Base-by-base conservation (phyloP, 1,140 invertebrate genomes). In the Oedothorax gibbosus region DNA sequence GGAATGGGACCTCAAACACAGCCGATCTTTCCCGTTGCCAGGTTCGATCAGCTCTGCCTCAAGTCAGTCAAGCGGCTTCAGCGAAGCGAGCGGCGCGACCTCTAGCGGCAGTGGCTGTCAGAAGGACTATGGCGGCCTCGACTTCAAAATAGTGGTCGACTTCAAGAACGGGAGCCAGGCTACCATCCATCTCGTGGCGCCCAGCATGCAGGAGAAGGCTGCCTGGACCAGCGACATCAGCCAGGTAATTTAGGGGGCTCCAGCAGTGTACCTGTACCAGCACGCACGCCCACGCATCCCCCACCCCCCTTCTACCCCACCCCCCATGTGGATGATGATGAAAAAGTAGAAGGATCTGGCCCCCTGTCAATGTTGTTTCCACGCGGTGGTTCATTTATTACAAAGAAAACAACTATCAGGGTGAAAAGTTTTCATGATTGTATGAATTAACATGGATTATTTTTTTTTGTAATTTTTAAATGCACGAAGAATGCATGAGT, bases 191-290 rank as follows among this genome's bases (percentile, higher is more conserved):
- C 91, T 98, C 20, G 91, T 96, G 64, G 95, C 95, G 50, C 93
- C 95, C 15, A 95, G 94, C 7, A 92, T 94, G 69, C 94, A 97
- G 91, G 96, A 98, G 88, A 98, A 98, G 90, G 94, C 96, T 11
- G 96, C 96, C 2, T 98, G 97, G 97, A 96, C 97, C 86, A 96
- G 95, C 87, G 97, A 98, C 89, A 95, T 98, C 80, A 95, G 94
- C 85, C 94, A 94, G 91, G 93, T 81, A 60, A 83, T 35, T 35
- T 35, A 35, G 35, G 35, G 1, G 35, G 35, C 35, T 35, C 35
- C 50, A 11, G 3, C 8, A 12, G 15, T 0, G 10, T 18, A 18
- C 50, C 15, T n/a, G 64, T 10, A 8, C 50, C 50, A 54, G 64
- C 64, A 66, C 18, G 64, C 64, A n/a, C 49, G 8, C 18, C 69